Conservation (phyloP, 1,140 invertebrate genomes). For the Lordiphosa stackelbergi region DNA sequence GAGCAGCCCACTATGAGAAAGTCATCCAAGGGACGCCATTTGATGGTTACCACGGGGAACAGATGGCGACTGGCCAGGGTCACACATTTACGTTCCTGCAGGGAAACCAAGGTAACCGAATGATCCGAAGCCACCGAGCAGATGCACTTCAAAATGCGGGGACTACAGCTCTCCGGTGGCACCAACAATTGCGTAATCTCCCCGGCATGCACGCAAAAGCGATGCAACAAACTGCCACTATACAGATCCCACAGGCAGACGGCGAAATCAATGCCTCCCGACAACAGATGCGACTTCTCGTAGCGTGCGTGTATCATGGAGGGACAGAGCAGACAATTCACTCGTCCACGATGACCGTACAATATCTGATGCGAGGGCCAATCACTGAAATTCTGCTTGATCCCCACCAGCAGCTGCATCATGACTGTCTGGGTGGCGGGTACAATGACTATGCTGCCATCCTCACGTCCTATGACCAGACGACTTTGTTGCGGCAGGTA, state of each 20-base stretch:
- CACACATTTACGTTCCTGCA: conserved; percentile 96
- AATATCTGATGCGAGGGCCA: conserved; percentile 94
- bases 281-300: conserved; percentile 93
- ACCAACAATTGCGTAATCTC: conserved; percentile 94
- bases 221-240: conserved; percentile 91
- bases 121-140: conserved; percentile 98
- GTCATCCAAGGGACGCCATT: conserved; percentile 98
- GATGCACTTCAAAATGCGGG: conserved; percentile 94
- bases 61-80: conserved; percentile 96
- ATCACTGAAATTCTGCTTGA: conserved; percentile 91
- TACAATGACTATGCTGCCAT: conserved; percentile 98
- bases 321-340: conserved; percentile 97
- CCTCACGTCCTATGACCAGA: conserved; percentile 94
- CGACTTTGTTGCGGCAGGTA: conserved; percentile 95
- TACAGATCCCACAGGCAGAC: conserved; percentile 98
- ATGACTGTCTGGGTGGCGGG: conserved; percentile 97
- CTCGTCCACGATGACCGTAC: conserved; percentile 92
- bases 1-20: conserved; percentile 99
- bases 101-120: conserved; percentile 94
- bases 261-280: conserved; percentile 98
- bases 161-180: conserved; percentile 93
- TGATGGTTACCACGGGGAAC: conserved; percentile 96
- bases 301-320: conserved; percentile 95
- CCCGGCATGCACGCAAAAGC: conserved; percentile 97
- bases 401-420: conserved; percentile 93